These are phyloP conservation scores for Andricus grossulariae DNA, from an alignment of 1,140 invertebrate species.

Conservation along the genomic window DNA sequence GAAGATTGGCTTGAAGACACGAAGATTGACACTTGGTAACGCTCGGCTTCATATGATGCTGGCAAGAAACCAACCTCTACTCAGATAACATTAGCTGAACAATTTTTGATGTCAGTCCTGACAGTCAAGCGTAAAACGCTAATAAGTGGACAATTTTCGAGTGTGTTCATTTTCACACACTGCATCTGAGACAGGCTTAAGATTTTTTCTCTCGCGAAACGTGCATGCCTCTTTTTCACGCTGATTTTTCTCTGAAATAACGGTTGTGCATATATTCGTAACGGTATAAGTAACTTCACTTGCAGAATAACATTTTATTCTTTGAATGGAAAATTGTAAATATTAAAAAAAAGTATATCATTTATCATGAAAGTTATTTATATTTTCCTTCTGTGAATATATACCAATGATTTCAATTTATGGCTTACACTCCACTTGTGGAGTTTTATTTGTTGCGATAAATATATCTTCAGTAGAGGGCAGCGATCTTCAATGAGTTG, in stretches of 20 bases:
- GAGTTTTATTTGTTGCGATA: conserved; percentile 12
- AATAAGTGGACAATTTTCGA: not conserved
- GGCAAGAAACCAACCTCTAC: conserved; percentile 15
- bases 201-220: too few relatives aligned
- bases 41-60: not conserved
- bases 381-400: too few relatives aligned
- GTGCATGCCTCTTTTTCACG: too few relatives aligned
- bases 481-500: conserved; percentile 23
- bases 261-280: too few relatives aligned
- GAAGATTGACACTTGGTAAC: conserved; percentile 25
- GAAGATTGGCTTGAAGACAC: not conserved
- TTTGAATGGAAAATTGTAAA: too few relatives aligned
- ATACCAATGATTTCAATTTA: not conserved
- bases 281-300: too few relatives aligned
- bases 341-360: not conserved
- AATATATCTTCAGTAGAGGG: conserved; percentile 17
- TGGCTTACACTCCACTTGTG: conserved; percentile 7
- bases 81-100: not conserved
- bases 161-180: not conserved
- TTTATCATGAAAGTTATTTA: not conserved
- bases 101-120: not conserved
- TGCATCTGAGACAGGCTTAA: too few relatives aligned
- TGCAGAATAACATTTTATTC: too few relatives aligned
- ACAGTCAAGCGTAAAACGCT: not conserved
- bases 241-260: too few relatives aligned